phyloP scores from a whole-genome alignment of 2,113 vertebrate species.

The Phyllopteryx taeniolatus region DNA sequence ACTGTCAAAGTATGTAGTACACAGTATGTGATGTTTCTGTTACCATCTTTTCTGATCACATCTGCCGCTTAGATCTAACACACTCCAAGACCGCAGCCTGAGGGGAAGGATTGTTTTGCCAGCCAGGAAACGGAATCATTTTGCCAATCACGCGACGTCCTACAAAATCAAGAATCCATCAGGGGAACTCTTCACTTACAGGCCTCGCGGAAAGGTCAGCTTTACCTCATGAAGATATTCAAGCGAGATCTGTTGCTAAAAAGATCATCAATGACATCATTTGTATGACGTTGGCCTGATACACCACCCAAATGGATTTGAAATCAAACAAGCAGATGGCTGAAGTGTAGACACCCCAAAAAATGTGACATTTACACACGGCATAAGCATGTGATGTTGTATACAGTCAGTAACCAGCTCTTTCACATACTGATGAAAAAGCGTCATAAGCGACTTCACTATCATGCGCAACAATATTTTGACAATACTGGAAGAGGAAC shows the following conservation, averaged over 20 bases:
- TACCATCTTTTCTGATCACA: background rate
- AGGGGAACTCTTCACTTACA: conserved; percentile 83
- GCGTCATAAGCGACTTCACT: no score
- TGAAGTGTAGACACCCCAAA: no score
- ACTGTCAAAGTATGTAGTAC: conserved; percentile 78
- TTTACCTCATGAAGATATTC: background rate
- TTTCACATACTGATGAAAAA: no score
- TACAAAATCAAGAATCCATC: conserved; percentile 86
- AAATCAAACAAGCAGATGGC: no score
- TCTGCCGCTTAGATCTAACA: conserved; percentile 68
- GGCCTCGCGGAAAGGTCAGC: conserved; percentile 80
- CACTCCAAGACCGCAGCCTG: conserved; percentile 59
- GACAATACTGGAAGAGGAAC: no score
- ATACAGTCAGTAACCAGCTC: no score
- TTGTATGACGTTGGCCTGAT: no score
- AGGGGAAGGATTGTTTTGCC: conserved; percentile 78
- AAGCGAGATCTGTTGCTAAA: background rate
- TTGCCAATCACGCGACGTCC: conserved; percentile 81
- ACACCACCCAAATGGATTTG: no score
- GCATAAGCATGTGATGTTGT: no score
- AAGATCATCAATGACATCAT: background rate
- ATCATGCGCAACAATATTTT: no score
- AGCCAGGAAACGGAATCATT: conserved; percentile 77
- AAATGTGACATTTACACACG: no score
- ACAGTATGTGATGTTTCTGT: background rate